These are phyloP conservation scores for Ischnura elegans DNA, from an alignment of 2,888 invertebrate species.

Conservation along the genomic window DNA sequence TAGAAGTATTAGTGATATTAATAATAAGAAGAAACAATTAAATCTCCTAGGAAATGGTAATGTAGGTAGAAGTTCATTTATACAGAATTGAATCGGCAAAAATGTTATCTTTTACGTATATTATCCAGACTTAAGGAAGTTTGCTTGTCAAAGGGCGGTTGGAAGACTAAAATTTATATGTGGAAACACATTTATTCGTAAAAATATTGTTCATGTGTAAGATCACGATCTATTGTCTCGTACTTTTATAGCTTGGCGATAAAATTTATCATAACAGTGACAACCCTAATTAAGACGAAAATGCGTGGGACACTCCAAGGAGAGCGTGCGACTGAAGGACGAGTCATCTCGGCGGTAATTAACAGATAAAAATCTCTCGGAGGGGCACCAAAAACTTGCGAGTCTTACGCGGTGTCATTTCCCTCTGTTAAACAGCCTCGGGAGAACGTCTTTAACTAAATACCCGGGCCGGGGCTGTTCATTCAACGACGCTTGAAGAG, in stretches of 20 bases:
- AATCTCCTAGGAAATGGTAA: too few species aligned
- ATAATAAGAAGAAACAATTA: too few species aligned
- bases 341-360: neutral
- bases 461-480: neutral
- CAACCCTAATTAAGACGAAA: neutral
- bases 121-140: too few species aligned
- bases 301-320: neutral
- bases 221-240: too few species aligned
- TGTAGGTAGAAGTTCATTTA: too few species aligned
- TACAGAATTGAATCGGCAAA: too few species aligned
- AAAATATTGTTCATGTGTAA: too few species aligned
- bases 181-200: too few species aligned
- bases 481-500: constrained; percentile 15
- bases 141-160: too few species aligned
- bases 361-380: neutral
- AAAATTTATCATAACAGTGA: neutral
- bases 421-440: neutral
- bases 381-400: neutral
- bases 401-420: constrained; percentile 12
- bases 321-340: neutral
- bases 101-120: too few species aligned
- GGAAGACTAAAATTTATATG: too few species aligned
- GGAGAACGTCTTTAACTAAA: constrained; percentile 10
- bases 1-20: too few species aligned
- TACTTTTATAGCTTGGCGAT: neutral